These are phyloP conservation scores for Coturnix japonica DNA, from an alignment of 2,113 vertebrate genomes.

Conservation along the genomic window DNA sequence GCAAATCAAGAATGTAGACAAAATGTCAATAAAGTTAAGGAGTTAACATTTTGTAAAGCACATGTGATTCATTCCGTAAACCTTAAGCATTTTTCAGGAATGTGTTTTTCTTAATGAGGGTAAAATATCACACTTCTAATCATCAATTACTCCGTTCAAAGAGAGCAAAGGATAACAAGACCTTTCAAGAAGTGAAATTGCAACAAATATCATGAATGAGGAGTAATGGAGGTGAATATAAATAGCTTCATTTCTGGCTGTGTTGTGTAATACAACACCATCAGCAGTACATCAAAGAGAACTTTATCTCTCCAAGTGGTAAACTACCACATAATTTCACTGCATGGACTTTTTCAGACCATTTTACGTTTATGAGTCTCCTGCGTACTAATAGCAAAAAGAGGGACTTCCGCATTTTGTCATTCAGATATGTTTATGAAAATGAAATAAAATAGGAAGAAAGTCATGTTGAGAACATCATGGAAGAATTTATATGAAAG, in stretches of 20 bases:
- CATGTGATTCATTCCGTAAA: background rate
- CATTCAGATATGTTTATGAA: background rate
- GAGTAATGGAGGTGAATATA: background rate
- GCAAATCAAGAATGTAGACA: background rate
- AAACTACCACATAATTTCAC: background rate
- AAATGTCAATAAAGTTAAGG: background rate
- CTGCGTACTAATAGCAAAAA: background rate
- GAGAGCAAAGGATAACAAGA: background rate
- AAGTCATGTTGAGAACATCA: background rate
- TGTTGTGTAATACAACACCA: background rate
- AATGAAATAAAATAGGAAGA: background rate
- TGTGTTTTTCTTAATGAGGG: background rate
- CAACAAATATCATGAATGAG: background rate
- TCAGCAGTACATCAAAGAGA: background rate
- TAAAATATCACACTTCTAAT: background rate
- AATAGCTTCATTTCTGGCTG: background rate
- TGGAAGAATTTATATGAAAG: background rate
- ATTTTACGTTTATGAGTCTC: background rate
- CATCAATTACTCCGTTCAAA: background rate
- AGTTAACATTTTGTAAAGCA: background rate
- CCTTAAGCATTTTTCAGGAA: background rate
- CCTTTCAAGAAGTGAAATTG: background rate
- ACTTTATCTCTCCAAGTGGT: background rate
- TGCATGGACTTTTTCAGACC: background rate
- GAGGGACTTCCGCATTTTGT: background rate